phyloP scores from a whole-genome alignment of 35 echinoderm and acorn worm genomes.

The Ptychodera flava region DNA sequence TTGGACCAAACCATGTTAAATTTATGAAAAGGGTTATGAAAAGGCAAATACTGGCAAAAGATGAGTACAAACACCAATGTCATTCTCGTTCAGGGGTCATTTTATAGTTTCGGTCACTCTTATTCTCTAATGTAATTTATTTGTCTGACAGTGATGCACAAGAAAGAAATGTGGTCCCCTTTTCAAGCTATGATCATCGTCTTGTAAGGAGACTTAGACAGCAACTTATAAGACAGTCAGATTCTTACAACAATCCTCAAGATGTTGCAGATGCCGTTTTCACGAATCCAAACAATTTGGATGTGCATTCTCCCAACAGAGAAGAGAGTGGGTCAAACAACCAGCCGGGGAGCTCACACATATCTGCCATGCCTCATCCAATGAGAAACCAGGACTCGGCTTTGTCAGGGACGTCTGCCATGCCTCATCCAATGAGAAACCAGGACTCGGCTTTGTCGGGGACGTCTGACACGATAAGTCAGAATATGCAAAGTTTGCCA shows the following conservation, averaged over 20 bases:
- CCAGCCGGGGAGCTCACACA: too few relatives aligned
- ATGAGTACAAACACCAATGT: neutral
- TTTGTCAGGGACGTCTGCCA: neutral
- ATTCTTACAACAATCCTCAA: neutral
- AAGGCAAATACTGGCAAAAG: too few relatives aligned
- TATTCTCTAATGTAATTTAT: neutral
- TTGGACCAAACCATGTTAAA: too few relatives aligned
- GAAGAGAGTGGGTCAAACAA: neutral
- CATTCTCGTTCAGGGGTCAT: neutral
- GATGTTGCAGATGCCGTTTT: neutral
- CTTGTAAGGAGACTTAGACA: neutral
- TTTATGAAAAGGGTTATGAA: too few relatives aligned
- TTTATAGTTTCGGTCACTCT: neutral
- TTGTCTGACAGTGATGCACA: constrained; percentile 2
- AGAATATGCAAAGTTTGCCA: too few relatives aligned
- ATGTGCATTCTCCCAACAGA: neutral
- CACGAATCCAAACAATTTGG: neutral
- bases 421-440: neutral
- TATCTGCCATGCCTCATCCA: neutral
- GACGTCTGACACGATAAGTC: neutral
- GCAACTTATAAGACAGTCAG: neutral
- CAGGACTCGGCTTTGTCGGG: neutral
- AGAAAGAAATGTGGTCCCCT: neutral
- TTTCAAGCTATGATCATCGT: too few relatives aligned
- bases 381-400: neutral